Percentiles rank a stretch among this genome's conserved stretches.
Conservation (phyloP, 1,140 invertebrate genomes). For the Drosophila murphyi region DNA sequence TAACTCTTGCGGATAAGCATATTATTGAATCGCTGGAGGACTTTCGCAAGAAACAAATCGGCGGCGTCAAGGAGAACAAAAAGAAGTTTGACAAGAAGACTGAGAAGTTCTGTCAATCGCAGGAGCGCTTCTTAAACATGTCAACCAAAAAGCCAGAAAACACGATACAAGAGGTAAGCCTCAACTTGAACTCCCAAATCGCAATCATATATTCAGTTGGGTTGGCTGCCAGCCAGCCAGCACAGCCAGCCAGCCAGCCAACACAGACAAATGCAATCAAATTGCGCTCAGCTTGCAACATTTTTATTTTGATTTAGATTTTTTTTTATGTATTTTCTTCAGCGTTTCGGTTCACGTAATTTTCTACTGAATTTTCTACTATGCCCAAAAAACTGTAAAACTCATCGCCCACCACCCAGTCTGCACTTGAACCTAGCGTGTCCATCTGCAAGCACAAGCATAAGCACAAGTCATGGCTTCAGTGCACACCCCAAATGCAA, state of each 20-base stretch:
- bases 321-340: background rate
- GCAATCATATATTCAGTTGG: conserved; percentile 2
- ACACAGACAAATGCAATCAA: conserved; percentile 43
- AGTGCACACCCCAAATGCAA: conserved; percentile 12
- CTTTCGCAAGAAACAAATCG: conserved; percentile 97
- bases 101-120: conserved; percentile 97
- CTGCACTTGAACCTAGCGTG: conserved; percentile 15
- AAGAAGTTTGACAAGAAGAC: conserved; percentile 99
- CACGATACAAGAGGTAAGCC: conserved; percentile 94
- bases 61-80: conserved; percentile 97
- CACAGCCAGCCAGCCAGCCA: background rate
- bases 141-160: conserved; percentile 97
- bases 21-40: conserved; percentile 96
- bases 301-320: background rate
- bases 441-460: background rate
- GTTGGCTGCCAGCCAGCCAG: too few relatives aligned
- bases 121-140: conserved; percentile 96
- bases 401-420: background rate
- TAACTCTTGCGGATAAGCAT: conserved; percentile 94
- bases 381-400: conserved; percentile 13
- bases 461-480: background rate
- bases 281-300: conserved; percentile 30
- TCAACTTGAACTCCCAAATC: background rate
- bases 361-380: conserved; percentile 23
- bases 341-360: background rate